Percentiles rank a stretch among this genome's conserved stretches.
phyloP scores from a whole-genome alignment of 2,113 vertebrate genomes.

The Brienomyrus brachyistius region DNA sequence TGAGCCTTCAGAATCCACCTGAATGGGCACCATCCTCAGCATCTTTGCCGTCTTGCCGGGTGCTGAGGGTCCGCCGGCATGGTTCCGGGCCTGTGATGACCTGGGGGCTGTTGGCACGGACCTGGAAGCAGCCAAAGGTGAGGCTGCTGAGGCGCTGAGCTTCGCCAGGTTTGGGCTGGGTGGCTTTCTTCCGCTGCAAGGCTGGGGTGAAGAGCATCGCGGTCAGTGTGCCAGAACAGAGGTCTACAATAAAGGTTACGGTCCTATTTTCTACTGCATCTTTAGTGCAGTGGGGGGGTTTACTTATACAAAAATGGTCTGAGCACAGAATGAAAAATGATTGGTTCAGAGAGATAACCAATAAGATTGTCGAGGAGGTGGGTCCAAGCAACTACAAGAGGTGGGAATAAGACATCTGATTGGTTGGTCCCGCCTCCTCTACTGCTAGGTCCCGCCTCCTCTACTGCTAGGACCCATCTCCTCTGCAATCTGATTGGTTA shows the following conservation, averaged over 20 bases:
- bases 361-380: background rate
- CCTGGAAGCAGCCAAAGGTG: slow-evolving; percentile 88
- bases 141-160: slow-evolving; percentile 84
- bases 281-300: background rate
- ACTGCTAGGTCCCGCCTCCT: background rate
- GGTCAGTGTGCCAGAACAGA: background rate
- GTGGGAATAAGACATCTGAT: background rate
- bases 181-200: slow-evolving; percentile 59
- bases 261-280: background rate
- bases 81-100: slow-evolving; percentile 65
- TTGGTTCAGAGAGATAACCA: background rate
- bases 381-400: background rate
- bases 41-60: slow-evolving; percentile 26
- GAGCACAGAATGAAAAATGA: background rate
- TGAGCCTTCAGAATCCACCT: background rate
- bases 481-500: background rate
- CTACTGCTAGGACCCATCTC: background rate
- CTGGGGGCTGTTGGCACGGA: slow-evolving; percentile 78
- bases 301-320: background rate
- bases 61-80: slow-evolving; percentile 51
- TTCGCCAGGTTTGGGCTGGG: slow-evolving; percentile 62
- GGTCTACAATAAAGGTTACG: background rate
- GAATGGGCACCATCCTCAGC: background rate
- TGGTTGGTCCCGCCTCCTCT: background rate
- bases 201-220: slow-evolving; percentile 48